Conservation (phyloP, 2,113 vertebrate genomes). For the Sebastes fasciatus region DNA sequence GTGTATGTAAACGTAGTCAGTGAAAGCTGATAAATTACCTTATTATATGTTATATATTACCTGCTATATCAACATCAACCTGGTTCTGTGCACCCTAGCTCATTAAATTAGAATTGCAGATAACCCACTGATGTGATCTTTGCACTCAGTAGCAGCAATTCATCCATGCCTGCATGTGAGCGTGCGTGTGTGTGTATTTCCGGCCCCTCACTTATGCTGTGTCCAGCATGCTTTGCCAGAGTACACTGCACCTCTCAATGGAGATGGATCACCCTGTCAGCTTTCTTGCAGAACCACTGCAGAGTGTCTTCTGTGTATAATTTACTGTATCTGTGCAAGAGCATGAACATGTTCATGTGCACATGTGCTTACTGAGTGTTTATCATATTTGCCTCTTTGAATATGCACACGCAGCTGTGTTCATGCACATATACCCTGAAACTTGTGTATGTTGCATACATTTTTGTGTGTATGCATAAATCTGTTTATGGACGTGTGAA, state of each 20-base stretch:
- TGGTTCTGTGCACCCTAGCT: constrained; percentile 16
- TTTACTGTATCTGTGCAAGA: constrained; percentile 30
- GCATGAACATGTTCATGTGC: background rate
- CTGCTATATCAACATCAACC: constrained; percentile 3
- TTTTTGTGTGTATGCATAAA: background rate
- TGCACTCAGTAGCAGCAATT: constrained; percentile 12
- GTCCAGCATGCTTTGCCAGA: constrained; percentile 44
- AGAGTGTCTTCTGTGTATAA: constrained; percentile 44
- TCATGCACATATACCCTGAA: background rate
- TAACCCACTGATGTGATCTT: constrained; percentile 33
- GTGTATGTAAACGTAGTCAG: background rate
- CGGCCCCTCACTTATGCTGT: constrained; percentile 32
- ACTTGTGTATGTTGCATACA: background rate
- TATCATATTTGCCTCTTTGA: background rate
- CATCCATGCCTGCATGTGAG: background rate
- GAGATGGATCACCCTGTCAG: constrained; percentile 75
- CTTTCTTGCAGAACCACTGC: constrained; percentile 38
- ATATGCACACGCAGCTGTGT: background rate
- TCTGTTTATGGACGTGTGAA: background rate
- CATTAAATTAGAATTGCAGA: constrained; percentile 32
- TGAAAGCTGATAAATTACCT: background rate
- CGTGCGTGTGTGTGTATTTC: background rate
- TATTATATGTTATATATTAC: background rate
- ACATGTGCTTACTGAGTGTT: background rate
- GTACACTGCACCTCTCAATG: constrained; percentile 52